Conservation (phyloP, 2,113 vertebrate species). For the Chaetorhynchus papuensis region DNA sequence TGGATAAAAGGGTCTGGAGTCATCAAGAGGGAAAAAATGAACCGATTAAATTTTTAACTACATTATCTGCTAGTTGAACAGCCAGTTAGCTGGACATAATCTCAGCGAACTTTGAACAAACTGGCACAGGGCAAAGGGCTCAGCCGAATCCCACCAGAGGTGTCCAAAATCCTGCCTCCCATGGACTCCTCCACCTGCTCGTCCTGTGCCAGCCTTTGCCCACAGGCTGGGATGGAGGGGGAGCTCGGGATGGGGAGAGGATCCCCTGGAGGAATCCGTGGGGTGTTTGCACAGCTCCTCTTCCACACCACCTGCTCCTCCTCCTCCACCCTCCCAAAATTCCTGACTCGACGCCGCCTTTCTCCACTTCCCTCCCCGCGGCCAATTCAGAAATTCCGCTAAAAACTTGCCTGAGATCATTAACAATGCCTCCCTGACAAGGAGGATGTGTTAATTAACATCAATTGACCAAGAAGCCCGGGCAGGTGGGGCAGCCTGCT, state of each 20-base stretch:
- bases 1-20: slow-evolving; percentile 21
- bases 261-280: not conserved
- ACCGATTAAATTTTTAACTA: slow-evolving; percentile 42
- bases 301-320: not conserved
- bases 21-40: slow-evolving; percentile 1
- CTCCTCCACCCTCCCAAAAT: not conserved
- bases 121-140: not conserved
- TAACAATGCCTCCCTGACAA: not conserved
- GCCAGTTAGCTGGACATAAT: slow-evolving; percentile 20
- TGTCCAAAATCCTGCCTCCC: not conserved
- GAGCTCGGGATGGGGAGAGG: not conserved
- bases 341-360: rapidly evolving
- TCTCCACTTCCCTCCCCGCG: not conserved
- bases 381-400: slow-evolving; percentile 42
- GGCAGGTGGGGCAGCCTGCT: not conserved
- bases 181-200: rapidly evolving
- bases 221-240: rapidly evolving
- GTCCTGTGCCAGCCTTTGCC: not conserved
- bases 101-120: not conserved
- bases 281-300: not conserved
- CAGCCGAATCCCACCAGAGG: not conserved
- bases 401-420: slow-evolving; percentile 22
- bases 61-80: slow-evolving; percentile 48
- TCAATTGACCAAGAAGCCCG: not conserved
- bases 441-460: slow-evolving; percentile 54